Evolutionary conservation across 2,797 vertebrate species (phyloP), one percentile per base, ranked within the genome.

Genomic region (Lerista edwardsae): DNA sequence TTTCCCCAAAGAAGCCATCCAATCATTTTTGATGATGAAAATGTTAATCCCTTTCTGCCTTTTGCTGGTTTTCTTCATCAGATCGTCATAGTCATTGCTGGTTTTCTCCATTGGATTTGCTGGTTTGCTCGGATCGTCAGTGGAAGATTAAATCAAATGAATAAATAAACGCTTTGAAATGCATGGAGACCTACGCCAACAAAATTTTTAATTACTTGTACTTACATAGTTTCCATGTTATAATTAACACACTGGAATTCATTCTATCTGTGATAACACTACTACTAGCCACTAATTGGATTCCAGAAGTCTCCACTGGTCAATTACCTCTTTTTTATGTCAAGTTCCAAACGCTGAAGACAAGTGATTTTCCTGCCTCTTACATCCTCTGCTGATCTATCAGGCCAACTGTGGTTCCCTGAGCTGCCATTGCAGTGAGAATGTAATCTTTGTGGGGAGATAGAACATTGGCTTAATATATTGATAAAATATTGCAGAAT

Each of bases 241-340:
- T 82, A 94, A 91, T 92, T 93, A 94, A 86, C 62, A 57, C 25
- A 76, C 47, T 39, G 84, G 8, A 75, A 82, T 90, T 88, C 86
- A 84, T 59, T 90, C 34, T 81, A 74, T 84, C 4, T 85, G 12
- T 17, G 21, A 62, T 92, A 71, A 78, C 36, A 62, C 44, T 80
- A 5, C 0, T 88, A 51, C 72, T 82, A 59, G 65, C 65, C n/a
- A 82, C 72, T 92, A 91, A 91, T 80, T 94, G 67, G 78, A 84
- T 90, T 94, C 85, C 74, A 89, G 73, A 79, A 12, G 19, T 83
- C 69, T 90, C 71, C 79, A 29, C 14, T 90, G 79, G 83, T 90
- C 88, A 94, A 82, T 91, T 84, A 89, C 2, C 88, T 93, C 83
- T 91, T 90, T 19, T 69, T 84, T 92, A 77, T 85, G 88, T 90